Percentiles rank a stretch among this genome's conserved stretches.
Conservation (phyloP, 2,888 invertebrate genomes). For the Morpho helenor region DNA sequence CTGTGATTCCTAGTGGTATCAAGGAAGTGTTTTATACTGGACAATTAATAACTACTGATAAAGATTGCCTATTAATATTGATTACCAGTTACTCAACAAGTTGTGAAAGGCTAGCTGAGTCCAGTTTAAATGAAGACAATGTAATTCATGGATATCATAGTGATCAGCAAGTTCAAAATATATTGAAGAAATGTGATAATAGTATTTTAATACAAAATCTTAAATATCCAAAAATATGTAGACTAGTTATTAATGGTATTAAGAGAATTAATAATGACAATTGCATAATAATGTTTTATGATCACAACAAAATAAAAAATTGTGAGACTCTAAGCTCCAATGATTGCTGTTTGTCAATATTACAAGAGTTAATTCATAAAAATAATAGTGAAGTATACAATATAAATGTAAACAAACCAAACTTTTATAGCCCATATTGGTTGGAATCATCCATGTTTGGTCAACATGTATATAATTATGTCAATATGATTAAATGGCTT, state of each 20-base stretch:
- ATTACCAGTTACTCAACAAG: conserved; percentile 43
- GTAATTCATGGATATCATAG: conserved; percentile 46
- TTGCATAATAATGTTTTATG: conserved; percentile 54
- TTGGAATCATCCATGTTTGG: conserved; percentile 58
- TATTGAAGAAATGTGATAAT: conserved; percentile 28
- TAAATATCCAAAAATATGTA: conserved; percentile 33
- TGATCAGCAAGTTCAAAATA: conserved; percentile 20
- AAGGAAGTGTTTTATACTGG: conserved; percentile 49
- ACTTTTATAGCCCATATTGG: conserved; percentile 41
- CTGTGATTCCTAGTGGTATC: conserved; percentile 32
- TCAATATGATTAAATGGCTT: conserved; percentile 54
- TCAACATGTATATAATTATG: conserved; percentile 56
- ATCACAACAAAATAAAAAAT: conserved; percentile 49
- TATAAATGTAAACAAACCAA: conserved; percentile 22
- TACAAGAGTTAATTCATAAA: conserved; percentile 46
- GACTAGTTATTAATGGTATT: conserved; percentile 42
- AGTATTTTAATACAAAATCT: conserved; percentile 36
- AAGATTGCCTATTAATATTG: conserved; percentile 40
- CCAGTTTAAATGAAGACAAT: conserved; percentile 23
- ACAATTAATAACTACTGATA: conserved; percentile 32
- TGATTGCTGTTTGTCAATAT: conserved; percentile 44
- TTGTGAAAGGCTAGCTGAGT: conserved; percentile 26
- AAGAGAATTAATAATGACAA: conserved; percentile 33
- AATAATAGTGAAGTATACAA: conserved; percentile 30
- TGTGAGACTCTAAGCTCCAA: conserved; percentile 50